phyloP scores from a whole-genome alignment of 2,888 invertebrate genomes.

The Hemaris fuciformis region DNA sequence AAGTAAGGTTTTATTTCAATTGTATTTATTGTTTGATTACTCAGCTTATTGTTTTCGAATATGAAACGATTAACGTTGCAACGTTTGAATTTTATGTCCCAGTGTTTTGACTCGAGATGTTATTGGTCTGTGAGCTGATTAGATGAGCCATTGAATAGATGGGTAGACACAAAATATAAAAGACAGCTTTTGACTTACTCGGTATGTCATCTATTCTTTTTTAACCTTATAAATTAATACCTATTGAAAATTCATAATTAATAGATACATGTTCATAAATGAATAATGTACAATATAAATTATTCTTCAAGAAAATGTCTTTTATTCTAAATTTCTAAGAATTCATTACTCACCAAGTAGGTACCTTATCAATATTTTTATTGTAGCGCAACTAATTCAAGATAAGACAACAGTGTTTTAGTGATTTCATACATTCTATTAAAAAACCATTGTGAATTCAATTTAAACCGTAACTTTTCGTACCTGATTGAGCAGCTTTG shows the following conservation, averaged over 20 bases:
- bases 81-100: not conserved
- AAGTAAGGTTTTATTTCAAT: slow-evolving; percentile 17
- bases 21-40: not conserved
- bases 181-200: not conserved
- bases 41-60: slow-evolving; percentile 20
- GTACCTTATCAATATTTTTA: no score
- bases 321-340: not conserved
- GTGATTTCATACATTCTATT: not conserved
- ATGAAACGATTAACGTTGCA: slow-evolving; percentile 9
- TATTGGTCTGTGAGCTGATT: not conserved
- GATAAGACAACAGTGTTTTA: no score
- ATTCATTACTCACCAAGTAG: not conserved
- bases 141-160: not conserved
- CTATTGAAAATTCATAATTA: no score
- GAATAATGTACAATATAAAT: no score
- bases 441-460: not conserved
- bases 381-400: no score
- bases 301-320: not conserved
- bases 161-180: not conserved
- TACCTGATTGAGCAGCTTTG: not conserved
- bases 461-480: not conserved
- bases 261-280: no score
- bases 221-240: no score
- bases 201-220: no score
- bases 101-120: slow-evolving; percentile 3